phyloP scores from a whole-genome alignment of 2,888 invertebrate genomes.

The Platycheirus rosarum region DNA sequence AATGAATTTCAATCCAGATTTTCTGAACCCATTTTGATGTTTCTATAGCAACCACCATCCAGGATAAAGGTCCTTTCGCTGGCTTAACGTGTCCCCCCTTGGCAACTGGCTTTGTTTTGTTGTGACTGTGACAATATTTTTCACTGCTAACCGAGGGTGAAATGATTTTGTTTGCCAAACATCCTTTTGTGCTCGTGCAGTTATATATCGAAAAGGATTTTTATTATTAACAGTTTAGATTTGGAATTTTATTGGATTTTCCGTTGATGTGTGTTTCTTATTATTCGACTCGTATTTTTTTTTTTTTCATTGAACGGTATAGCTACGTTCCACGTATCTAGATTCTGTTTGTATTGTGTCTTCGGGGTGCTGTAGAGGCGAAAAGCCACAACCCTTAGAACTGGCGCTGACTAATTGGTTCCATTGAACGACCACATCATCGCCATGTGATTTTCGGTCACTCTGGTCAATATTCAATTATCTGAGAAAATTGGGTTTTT shows the following conservation, averaged over 20 bases:
- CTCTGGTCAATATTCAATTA: conserved; percentile 68
- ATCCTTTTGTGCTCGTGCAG: conserved; percentile 56
- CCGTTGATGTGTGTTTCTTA: conserved; percentile 62
- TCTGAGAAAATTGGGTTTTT: conserved; percentile 65
- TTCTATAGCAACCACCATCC: conserved; percentile 19
- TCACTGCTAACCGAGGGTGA: conserved; percentile 59
- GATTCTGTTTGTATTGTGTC: conserved; percentile 22
- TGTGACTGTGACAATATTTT: conserved; percentile 61
- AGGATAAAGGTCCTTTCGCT: conserved; percentile 4
- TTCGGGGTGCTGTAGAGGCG: conserved; percentile 7
- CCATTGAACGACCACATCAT: conserved; percentile 67
- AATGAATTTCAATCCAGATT: conserved; percentile 39
- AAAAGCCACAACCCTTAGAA: conserved; percentile 37
- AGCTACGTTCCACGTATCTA: too few relatives aligned
- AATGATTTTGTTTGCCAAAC: conserved; percentile 71
- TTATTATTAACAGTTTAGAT: conserved; percentile 73
- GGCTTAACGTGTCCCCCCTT: conserved; percentile 2
- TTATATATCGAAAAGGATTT: conserved; percentile 59
- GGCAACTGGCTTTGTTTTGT: conserved; percentile 12
- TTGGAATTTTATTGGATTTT: conserved; percentile 73
- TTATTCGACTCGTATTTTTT: conserved; percentile 47
- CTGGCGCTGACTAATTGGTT: conserved; percentile 58
- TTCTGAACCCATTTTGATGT: conserved; percentile 2
- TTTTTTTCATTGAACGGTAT: conserved; percentile 15
- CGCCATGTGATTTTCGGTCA: conserved; percentile 59